phyloP scores from a whole-genome alignment of 2,113 vertebrate genomes.

The Leptobrachium leishanense region DNA sequence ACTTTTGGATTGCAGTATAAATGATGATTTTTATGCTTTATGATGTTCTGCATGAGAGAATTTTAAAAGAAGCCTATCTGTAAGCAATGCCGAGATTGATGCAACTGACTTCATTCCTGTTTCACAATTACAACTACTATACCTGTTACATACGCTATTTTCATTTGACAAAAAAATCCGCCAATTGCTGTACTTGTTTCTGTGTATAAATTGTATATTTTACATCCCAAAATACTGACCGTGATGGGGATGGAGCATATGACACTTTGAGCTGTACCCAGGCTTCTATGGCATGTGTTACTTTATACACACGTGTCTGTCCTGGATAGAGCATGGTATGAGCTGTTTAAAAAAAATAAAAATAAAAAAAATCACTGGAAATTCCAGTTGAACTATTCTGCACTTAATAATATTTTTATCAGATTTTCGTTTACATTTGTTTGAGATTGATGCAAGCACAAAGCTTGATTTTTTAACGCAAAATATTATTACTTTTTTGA shows the following conservation, averaged over 20 bases:
- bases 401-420: slow-evolving; percentile 82
- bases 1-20: slow-evolving; percentile 73
- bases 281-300: slow-evolving; percentile 64
- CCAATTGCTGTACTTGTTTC: slow-evolving; percentile 61
- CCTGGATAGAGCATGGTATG: slow-evolving; percentile 71
- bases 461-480: slow-evolving; percentile 89
- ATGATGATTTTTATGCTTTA: slow-evolving; percentile 73
- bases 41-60: slow-evolving; percentile 82
- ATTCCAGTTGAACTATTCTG: slow-evolving; percentile 75
- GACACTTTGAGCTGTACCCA: slow-evolving; percentile 77
- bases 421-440: slow-evolving; percentile 82
- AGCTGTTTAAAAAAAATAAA: slow-evolving; percentile 58
- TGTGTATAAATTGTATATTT: slow-evolving; percentile 79
- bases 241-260: slow-evolving; percentile 73
- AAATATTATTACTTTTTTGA: slow-evolving; percentile 81
- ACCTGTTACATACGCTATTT: slow-evolving; percentile 68
- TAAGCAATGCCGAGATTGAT: slow-evolving; percentile 70
- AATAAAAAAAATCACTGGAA: slow-evolving; percentile 66
- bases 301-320: slow-evolving; percentile 64
- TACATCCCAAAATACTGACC: slow-evolving; percentile 76
- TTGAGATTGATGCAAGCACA: slow-evolving; percentile 87
- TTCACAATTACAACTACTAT: slow-evolving; percentile 67
- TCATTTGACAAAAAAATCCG: slow-evolving; percentile 70
- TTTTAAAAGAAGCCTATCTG: slow-evolving; percentile 68
- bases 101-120: slow-evolving; percentile 64